Evolutionary conservation across 2,888 invertebrate genomes (phyloP), one percentile per base, ranked within the genome.

Genomic region (Anoncus sp.): DNA sequence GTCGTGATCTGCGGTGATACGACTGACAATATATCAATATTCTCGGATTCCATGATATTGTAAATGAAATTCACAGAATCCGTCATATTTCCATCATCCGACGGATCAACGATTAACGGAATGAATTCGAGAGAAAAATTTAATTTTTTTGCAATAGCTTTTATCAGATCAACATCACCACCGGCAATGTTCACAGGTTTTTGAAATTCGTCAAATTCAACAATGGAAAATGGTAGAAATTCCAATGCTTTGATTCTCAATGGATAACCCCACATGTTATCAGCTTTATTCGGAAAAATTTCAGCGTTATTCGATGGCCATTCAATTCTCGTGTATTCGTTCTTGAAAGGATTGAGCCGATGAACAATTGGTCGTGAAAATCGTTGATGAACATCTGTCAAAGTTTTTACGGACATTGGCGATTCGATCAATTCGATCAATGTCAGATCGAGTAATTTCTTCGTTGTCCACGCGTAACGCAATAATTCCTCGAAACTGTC

Each of bases 271-370:
- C 82, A 31, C 65, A 85, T 79, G 59, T 87, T 59, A 0, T 6
- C 47, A 3, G 82, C 9, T 27, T 85, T 83, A 20, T 84, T 66
- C 0, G 86, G 85, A 22, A 83, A 84, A 60, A 79, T 73, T 7
- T 65, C 16, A 5, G 14, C 22, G n/a, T n/a, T n/a, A 3, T 18
- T 12, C 3, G 74, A 27, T 7, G 63, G 57, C 63, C 78, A 77
- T 0, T 31, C 14, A 14, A 49, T 31, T 9, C 47, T 70, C 4
- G 31, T 55, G 31, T 74, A 78, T 38, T 22, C 7, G 3, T 72
- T 49, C 7, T 49, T 71, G 20, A 84, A 85, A 0, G 72, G 74
- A 74, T 85, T 81, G 1, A 76, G 74, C 7, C 60, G 69, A 71
- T 83, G 82, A 38, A 83, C 22, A 5, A 73, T 73, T 24, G 70